phyloP scores from a whole-genome alignment of 2,113 vertebrate genomes.

The Beaufortia kweichowensis region DNA sequence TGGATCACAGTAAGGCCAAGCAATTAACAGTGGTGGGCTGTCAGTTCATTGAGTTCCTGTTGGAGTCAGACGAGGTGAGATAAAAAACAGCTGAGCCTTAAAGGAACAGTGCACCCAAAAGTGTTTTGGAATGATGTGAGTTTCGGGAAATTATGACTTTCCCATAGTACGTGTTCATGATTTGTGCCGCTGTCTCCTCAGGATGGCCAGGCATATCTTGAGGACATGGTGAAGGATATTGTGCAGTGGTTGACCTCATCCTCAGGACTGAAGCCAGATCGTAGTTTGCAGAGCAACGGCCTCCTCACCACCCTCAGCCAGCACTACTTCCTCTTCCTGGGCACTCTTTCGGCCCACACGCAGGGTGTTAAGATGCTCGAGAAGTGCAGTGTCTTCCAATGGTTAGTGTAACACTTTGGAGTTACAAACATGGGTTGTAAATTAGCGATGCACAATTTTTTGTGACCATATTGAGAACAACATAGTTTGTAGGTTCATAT shows the following conservation, averaged over 20 bases:
- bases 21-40: constrained; percentile 96
- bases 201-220: constrained; percentile 93
- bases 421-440: neutral
- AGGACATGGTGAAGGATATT: constrained; percentile 94
- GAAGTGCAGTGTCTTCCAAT: constrained; percentile 97
- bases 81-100: neutral
- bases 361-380: constrained; percentile 96
- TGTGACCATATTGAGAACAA: too few relatives aligned
- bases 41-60: constrained; percentile 94
- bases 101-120: neutral
- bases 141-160: too few relatives aligned
- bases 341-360: constrained; percentile 93
- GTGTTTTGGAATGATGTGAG: too few relatives aligned
- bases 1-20: constrained; percentile 88
- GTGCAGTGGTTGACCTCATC: constrained; percentile 89
- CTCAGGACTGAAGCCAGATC: constrained; percentile 90
- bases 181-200: constrained; percentile 55
- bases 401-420: constrained; percentile 73
- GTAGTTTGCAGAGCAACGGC: constrained; percentile 92
- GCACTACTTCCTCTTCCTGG: constrained; percentile 97
- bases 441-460: too few relatives aligned
- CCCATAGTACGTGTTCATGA: neutral
- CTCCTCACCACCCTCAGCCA: constrained; percentile 94
- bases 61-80: constrained; percentile 93
- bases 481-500: too few relatives aligned